Base-by-base conservation (phyloP, 2,113 vertebrate genomes). In the Chloebia gouldiae region DNA sequence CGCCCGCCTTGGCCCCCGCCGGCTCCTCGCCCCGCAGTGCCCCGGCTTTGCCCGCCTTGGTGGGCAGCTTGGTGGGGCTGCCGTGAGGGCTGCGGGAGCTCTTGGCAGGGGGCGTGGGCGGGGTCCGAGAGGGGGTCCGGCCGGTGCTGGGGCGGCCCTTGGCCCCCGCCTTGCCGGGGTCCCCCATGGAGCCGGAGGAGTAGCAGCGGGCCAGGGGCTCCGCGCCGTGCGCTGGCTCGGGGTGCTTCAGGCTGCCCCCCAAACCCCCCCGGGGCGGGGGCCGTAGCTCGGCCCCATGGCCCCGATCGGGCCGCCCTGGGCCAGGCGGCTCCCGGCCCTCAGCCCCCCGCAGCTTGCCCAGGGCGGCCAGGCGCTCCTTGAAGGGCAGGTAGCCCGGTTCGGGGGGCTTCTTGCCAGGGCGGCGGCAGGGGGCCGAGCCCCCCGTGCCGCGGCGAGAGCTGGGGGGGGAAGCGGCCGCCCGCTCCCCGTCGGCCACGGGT, bases 21-120 rank as follows among this genome's bases (percentile, higher is more conserved):
- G 22, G 95, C 6, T 51, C 98, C 85, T 94, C 95, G 2, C 61
- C 80, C 19, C 93, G 97, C 6, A 88, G 71, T 2, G 78, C 45
- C 87, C 93, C 93, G 59, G 96, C 82, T 86, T 98, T 95, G 54
- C 69, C 88, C 51, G 88, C 97, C 89, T 99, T 99, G 91, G 98
- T 99, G 37, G 99, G 98, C 31, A 99, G 97, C 91, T 99, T 99
- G 68, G 98, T 99, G 19, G 99, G 99, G 93, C 98, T 99, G 95
- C 98, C 97, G 28, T 99, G 98, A 76, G 98, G 97, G 81, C 98
- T 98, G 93, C 98, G 99, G 22, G 95, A 88, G 65, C 97, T 92
- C 22, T 99, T 98, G 79, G 97, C 63, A 1, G 97, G 97, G 78
- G 98, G 98, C 5, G 98, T 92, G 22, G 98, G 97, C 44, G 98